These are phyloP conservation scores for Gavialis gangeticus DNA, from an alignment of 2,113 vertebrate species.

Conservation along the genomic window DNA sequence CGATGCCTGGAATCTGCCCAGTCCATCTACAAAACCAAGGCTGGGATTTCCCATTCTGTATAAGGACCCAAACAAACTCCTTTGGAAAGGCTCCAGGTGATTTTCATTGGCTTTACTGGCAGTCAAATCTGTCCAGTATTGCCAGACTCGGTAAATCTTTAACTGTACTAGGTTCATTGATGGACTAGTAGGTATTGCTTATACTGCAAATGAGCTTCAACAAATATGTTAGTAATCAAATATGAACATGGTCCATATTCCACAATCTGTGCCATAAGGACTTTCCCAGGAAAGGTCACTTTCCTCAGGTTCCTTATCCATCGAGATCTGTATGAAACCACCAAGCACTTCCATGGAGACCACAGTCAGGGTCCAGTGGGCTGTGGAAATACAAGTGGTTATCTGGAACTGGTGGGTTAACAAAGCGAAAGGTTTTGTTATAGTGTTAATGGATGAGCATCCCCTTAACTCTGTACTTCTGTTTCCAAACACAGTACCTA, in stretches of 20 bases:
- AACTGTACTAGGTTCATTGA: background rate
- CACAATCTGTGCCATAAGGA: background rate
- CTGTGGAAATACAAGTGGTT: rapidly evolving
- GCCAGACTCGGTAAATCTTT: background rate
- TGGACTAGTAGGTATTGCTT: background rate
- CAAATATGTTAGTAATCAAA: background rate
- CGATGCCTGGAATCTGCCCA: background rate
- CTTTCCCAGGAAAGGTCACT: background rate
- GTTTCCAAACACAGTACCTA: background rate
- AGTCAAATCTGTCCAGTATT: background rate
- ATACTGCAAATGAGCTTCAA: background rate
- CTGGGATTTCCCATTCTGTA: background rate
- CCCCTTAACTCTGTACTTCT: background rate
- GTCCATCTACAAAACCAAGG: background rate
- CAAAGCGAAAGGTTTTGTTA: background rate
- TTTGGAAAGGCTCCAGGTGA: background rate
- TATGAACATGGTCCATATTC: background rate
- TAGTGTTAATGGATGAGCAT: background rate
- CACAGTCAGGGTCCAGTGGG: background rate
- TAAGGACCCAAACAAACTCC: background rate
- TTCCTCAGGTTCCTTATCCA: background rate
- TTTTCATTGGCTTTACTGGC: background rate
- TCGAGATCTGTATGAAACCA: background rate
- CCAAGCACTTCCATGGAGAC: background rate
- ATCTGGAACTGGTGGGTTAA: background rate